These are phyloP conservation scores for Syngnathoides biaculeatus DNA, from an alignment of 2,113 vertebrate genomes.

Conservation along the genomic window DNA sequence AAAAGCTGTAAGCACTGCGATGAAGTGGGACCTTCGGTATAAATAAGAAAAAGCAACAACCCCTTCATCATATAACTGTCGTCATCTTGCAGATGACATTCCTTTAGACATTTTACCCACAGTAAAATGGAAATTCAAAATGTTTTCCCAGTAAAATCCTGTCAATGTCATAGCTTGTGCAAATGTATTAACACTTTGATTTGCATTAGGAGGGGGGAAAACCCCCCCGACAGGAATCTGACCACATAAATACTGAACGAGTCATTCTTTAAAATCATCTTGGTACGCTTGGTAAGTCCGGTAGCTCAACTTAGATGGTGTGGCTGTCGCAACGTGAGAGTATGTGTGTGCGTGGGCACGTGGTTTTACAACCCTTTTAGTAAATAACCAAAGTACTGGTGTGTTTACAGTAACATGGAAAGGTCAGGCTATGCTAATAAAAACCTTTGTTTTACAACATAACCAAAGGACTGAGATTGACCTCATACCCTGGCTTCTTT, in stretches of 20 bases:
- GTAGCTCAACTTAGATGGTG: constrained; percentile 23
- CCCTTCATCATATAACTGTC: not conserved
- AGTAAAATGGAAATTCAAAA: no score
- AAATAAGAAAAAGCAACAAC: not conserved
- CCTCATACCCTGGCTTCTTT: constrained; percentile 20
- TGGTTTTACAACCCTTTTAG: no score
- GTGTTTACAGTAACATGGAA: constrained; percentile 10
- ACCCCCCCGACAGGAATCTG: constrained; percentile 27
- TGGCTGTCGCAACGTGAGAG: constrained; percentile 2
- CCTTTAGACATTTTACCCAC: not conserved
- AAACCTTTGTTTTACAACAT: constrained; percentile 19
- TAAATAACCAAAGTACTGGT: constrained; percentile 7
- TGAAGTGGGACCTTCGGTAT: not conserved
- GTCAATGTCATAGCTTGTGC: not conserved
- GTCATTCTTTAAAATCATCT: constrained; percentile 43
- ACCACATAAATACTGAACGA: constrained; percentile 34
- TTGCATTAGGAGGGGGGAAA: constrained; percentile 22
- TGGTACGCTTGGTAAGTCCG: constrained; percentile 32
- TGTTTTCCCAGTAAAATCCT: not conserved
- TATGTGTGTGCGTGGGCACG: no score
- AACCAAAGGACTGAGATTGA: constrained; percentile 1
- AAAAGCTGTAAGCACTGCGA: not conserved
- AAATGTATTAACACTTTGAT: not conserved
- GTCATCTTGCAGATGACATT: not conserved
- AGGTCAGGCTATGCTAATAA: constrained; percentile 17